Evolutionary conservation across 2,113 vertebrate species (phyloP), one percentile per base, ranked within the genome.

Genomic region (Esox niger): DNA sequence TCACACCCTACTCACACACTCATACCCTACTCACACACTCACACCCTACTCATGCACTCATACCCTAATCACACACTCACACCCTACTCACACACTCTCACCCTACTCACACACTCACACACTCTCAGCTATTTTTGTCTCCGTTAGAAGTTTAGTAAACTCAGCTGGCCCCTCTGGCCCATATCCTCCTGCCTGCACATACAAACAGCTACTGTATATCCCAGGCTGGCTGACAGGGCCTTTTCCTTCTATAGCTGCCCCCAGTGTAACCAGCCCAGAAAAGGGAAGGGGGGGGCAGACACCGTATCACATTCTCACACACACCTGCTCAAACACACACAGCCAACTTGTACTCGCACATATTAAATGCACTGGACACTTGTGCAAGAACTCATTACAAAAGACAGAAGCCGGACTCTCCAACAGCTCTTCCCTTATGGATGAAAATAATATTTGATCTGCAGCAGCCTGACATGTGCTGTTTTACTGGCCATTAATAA

Each of bases 201-300:
- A 49, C 47, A 49, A 15, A 49, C 47, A 84, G 69, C 85, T 87
- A 80, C 86, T 43, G 38, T 43, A 17, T 43, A 90, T 89, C 86
- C 85, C 80, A 71, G 80, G 70, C 86, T 69, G 79, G 70, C 86
- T 91, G 88, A 91, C 88, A 85, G 84, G 81, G 82, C 74, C 82
- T 84, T 87, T 90, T 90, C 87, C 82, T 86, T 90, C 90, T 87
- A 87, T 90, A 89, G 84, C 76, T 84, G 82, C 81, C 82, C 87
- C 77, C 77, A 62, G 75, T 87, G 84, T 84, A 88, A 88, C 86
- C 85, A 86, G 84, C 72, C 89, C 89, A 87, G 87, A 89, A 90
- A 90, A 91, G 86, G 89, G 81, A 87, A 89, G 79, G 83, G 75
- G 74, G 71, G 73, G 81, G 82, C 72, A 74, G 62, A 78, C 81